These are phyloP conservation scores for Chydorus sphaericus DNA, from an alignment of 2,888 invertebrate species.

Conservation along the genomic window DNA sequence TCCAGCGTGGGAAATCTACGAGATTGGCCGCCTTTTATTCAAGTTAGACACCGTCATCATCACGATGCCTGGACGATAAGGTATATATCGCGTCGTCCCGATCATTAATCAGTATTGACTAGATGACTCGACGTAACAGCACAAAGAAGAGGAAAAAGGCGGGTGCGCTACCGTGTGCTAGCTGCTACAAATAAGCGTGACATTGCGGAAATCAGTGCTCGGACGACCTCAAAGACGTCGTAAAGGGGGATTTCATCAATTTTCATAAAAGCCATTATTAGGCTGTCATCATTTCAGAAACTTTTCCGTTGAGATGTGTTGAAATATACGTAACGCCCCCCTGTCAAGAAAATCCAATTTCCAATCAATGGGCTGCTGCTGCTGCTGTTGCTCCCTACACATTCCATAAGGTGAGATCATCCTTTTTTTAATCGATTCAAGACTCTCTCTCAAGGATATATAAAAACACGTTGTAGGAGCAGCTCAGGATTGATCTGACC, in stretches of 20 bases:
- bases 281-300: too few relatives aligned
- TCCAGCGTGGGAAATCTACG: not conserved
- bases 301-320: too few relatives aligned
- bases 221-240: not conserved
- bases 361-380: too few relatives aligned
- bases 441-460: too few relatives aligned
- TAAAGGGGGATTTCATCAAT: not conserved
- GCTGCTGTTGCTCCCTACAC: too few relatives aligned
- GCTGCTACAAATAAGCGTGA: not conserved
- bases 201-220: not conserved
- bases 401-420: too few relatives aligned
- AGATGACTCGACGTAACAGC: slow-evolving; percentile 3
- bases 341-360: too few relatives aligned
- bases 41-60: not conserved
- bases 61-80: not conserved
- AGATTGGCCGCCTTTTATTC: not conserved
- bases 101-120: slow-evolving; percentile 14
- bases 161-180: not conserved
- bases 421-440: too few relatives aligned
- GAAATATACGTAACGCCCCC: not conserved
- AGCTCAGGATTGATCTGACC: slow-evolving; percentile 7
- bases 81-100: not conserved
- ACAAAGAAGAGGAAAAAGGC: not conserved
- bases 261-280: not conserved
- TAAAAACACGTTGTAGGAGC: too few relatives aligned